Base-by-base conservation (phyloP, 2,888 invertebrate genomes). In the Caenorhabditis sp. region DNA sequence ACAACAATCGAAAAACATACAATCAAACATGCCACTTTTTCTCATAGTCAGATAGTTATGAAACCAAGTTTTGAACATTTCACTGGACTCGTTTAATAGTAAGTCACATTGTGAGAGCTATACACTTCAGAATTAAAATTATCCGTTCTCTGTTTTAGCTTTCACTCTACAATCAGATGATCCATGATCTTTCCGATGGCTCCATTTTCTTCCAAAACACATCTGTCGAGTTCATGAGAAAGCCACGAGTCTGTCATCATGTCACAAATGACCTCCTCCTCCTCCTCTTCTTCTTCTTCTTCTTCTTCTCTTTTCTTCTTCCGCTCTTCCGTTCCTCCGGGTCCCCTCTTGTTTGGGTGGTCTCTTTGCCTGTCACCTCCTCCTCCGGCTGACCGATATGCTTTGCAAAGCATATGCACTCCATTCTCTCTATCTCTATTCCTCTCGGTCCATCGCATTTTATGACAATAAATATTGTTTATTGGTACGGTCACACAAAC, bases 401-500 rank as follows among this genome's bases (percentile, higher is more conserved):
- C 35, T 61, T 10, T 16, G 35, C 31, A 59, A 64, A 64, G 64
- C 64, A 63, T 63, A 64, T 47, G 28, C 41, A 24, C 28, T 8
- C 10, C 12, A 22, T 12, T 14, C 12, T 54, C 24, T 54, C 12
- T 54, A 6, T 61, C 51, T 61, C 51, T 31, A 51, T 66, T 35
- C 54, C 68, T 54, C 68, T 41, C 51, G 10, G 22, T 63, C 51
- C 35, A 51, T 54, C 26, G 24, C 3, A n/a, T 54, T 54, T 54
- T 26, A 26, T 54, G 54, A 54, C 54, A 54, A 54, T 54, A 54
- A 26, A 12, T 54, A 26, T 54, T 54, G 54, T 54, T 54, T 54
- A 54, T 54, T 54, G 54, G 54, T 51, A 35, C 51, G 49, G 66
- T 66, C 66, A 66, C 66, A n/a, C n/a, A n/a, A n/a, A n/a, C n/a